Base-by-base conservation (phyloP, 2,113 vertebrate genomes). In the Orientallactaga bullata region DNA sequence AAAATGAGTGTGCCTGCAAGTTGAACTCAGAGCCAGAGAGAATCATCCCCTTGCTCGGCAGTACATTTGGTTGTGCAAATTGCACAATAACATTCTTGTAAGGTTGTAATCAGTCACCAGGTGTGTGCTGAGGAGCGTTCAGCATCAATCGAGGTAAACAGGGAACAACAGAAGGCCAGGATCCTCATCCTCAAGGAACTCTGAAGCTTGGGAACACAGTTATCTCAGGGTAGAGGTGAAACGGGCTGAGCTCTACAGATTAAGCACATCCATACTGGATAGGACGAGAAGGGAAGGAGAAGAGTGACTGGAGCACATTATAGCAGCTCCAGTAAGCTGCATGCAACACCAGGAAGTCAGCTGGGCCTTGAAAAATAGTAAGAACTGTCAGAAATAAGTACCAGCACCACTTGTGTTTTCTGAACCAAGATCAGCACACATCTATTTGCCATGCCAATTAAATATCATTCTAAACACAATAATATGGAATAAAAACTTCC, bases 11-110 rank as follows among this genome's bases (percentile, higher is more conserved):
- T 95, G 76, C 76, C 37, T 68, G 66, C 61, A 89, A 80, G 72
- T 74, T 58, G 91, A 91, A 94, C 78, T 82, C 72, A 89, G 55
- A 93, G 55, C 61, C 87, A 81, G 80, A 63, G 23, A 94, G 60
- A 93, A 92, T 74, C 13, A 78, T n/a, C 30, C 86, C 72, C 89
- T 60, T 85, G n/a, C 74, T 76, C 86, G 89, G 65, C 8, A 71
- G 65, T 82, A 21, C 39, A 71, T 96, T 83, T 87, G 30, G 39
- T 94, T 96, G 81, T 74, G 85, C 66, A 88, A 93, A 90, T 80
- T 58, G 24, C 35, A 30, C n/a, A 9, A 16, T 71, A 21, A 8
- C 42, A 63, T 87, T 39, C 37, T 66, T 37, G 69, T 61, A 63
- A 90, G 21, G 7, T 63, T 89, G 73, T 61, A 24, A 68, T 72